Conservation (phyloP, 2,888 invertebrate genomes). For the Pseudeuparius sepicola region DNA sequence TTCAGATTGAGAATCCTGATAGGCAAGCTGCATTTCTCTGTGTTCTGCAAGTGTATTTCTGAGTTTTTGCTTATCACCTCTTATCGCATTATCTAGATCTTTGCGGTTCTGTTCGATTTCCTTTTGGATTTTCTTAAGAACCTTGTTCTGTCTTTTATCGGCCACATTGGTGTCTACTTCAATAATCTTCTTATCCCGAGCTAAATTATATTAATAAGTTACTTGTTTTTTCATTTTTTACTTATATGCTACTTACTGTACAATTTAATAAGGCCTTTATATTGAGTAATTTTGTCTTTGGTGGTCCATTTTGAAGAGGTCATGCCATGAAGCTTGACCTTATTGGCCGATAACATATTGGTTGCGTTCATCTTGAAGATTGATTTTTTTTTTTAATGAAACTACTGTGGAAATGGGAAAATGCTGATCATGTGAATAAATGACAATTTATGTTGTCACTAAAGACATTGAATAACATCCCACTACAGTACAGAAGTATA, state of each 20-base stretch:
- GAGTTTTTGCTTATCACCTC: constrained; percentile 51
- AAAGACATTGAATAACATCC: no score
- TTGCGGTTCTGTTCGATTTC: constrained; percentile 47
- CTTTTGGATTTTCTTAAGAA: constrained; percentile 46
- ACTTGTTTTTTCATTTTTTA: constrained; percentile 1
- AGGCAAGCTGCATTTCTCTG: constrained; percentile 48
- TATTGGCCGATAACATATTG: constrained; percentile 47
- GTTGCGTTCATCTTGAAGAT: constrained; percentile 23
- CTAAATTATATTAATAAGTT: constrained; percentile 34
- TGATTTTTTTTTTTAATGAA: constrained; percentile 13
- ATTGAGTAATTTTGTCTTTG: constrained; percentile 55
- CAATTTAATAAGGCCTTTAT: constrained; percentile 53
- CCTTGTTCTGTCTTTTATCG: constrained; percentile 45
- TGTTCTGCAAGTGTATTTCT: constrained; percentile 49
- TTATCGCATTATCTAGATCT: constrained; percentile 47
- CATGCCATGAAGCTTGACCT: constrained; percentile 52
- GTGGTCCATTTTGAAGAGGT: constrained; percentile 55
- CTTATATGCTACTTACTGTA: constrained; percentile 43
- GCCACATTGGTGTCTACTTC: constrained; percentile 44
- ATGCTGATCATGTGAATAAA: no score
- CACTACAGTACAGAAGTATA: no score
- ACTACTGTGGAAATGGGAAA: background rate
- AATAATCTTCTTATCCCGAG: constrained; percentile 51
- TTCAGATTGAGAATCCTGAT: constrained; percentile 38
- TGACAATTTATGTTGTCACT: no score